phyloP scores from a whole-genome alignment of 2,888 invertebrate genomes.

The Luffia ferchaultella region DNA sequence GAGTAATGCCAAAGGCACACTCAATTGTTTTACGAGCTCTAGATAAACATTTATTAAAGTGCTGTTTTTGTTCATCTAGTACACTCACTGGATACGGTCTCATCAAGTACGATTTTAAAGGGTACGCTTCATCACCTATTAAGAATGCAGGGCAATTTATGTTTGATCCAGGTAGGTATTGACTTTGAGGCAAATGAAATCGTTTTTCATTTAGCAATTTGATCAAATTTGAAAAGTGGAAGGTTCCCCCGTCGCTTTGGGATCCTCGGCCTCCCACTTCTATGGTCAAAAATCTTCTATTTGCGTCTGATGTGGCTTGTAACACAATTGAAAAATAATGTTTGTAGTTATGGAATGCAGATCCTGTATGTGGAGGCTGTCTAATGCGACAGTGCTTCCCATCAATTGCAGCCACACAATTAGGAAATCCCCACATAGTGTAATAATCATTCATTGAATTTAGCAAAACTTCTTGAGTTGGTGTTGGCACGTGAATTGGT shows the following conservation, averaged over 20 bases:
- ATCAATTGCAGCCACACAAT: too few species aligned
- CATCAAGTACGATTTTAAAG: conserved; percentile 15
- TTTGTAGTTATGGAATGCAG: conserved; percentile 1
- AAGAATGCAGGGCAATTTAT: conserved; percentile 2
- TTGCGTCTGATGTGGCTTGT: conserved; percentile 2
- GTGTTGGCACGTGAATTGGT: too few species aligned
- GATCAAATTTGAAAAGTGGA: conserved; percentile 9
- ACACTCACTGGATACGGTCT: conserved; percentile 10
- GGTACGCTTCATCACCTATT: conserved; percentile 8
- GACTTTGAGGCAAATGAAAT: conserved; percentile 6
- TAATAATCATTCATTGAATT: too few species aligned
- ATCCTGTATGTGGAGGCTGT: not conserved
- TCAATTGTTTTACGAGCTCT: too few species aligned
- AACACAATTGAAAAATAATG: conserved; percentile 2
- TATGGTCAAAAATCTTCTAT: conserved; percentile 7
- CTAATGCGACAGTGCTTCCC: conserved; percentile 4
- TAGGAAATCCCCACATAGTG: too few species aligned
- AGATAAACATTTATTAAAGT: conserved; percentile 7
- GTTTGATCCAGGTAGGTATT: conserved; percentile 4
- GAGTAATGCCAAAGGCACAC: conserved; percentile 6
- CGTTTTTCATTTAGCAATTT: conserved; percentile 1
- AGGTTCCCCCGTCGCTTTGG: conserved; percentile 11
- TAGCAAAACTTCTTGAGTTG: too few species aligned
- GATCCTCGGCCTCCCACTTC: conserved; percentile 10
- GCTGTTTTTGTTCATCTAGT: conserved; percentile 1